phyloP scores from a whole-genome alignment of 2,797 vertebrate species.

The Rhinichthys osculus region DNA sequence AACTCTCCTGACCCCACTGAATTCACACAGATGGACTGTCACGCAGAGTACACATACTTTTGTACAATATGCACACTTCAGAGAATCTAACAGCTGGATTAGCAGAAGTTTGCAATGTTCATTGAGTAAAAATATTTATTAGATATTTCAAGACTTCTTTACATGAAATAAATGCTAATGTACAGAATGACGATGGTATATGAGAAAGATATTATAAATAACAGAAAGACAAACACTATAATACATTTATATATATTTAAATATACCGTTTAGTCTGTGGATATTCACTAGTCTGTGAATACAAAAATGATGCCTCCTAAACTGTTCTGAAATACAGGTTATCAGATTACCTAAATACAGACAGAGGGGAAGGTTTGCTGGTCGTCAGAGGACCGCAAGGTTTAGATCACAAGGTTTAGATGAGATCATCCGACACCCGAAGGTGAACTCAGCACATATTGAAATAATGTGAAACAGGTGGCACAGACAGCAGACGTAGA shows the following conservation, averaged over 20 bases:
- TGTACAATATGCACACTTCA: neutral
- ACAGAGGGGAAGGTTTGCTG: neutral
- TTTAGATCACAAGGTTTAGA: conserved; percentile 7
- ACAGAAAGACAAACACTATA: neutral
- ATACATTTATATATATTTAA: neutral
- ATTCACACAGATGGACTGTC: neutral
- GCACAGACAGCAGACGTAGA: neutral
- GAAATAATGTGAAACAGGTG: conserved; percentile 29
- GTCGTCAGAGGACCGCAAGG: neutral
- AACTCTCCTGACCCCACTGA: neutral
- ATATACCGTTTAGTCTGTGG: neutral
- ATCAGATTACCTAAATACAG: conserved; percentile 8
- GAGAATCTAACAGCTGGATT: neutral
- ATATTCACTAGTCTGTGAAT: neutral
- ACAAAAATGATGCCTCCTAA: neutral
- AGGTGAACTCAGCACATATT: conserved; percentile 1
- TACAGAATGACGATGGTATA: neutral
- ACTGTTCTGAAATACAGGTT: neutral
- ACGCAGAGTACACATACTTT: neutral
- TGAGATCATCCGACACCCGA: conserved; percentile 21
- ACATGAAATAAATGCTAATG: neutral
- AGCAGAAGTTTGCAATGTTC: too few species aligned
- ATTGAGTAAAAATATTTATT: too few species aligned
- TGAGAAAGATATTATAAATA: neutral
- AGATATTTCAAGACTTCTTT: too few species aligned